Conservation (phyloP, 2,113 vertebrate genomes). For the Rhynchomys soricoides region DNA sequence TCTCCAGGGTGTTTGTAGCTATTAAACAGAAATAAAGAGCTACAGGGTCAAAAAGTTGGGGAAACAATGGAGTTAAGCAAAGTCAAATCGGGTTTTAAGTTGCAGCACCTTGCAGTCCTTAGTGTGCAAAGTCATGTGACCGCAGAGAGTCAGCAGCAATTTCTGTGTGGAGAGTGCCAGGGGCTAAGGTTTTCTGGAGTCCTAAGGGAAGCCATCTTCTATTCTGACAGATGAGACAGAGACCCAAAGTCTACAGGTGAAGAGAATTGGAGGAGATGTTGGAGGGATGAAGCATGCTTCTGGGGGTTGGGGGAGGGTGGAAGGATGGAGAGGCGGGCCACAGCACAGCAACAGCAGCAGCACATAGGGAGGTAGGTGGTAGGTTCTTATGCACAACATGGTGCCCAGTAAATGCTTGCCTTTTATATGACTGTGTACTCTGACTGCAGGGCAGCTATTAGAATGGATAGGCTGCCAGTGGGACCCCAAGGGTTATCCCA, state of each 20-base stretch:
- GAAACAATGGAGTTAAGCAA: background rate
- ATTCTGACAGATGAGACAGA: background rate
- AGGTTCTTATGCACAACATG: fast-evolving
- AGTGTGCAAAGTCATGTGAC: fast-evolving
- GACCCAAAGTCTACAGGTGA: background rate
- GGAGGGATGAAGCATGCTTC: background rate
- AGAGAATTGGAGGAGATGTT: background rate
- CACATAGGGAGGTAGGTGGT: no score
- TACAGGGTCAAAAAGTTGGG: background rate
- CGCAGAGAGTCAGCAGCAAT: fast-evolving
- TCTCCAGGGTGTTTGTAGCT: background rate
- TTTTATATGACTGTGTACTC: fast-evolving
- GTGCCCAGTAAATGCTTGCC: fast-evolving
- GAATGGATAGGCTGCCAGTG: fast-evolving
- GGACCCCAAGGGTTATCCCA: fast-evolving
- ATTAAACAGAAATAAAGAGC: constrained; percentile 5
- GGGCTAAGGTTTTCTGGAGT: fast-evolving
- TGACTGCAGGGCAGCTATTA: background rate
- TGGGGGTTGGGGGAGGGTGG: background rate
- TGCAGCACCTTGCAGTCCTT: background rate
- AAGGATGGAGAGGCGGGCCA: fast-evolving
- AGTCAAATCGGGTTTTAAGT: background rate
- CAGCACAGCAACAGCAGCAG: background rate
- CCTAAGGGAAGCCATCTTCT: background rate
- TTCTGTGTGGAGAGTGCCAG: background rate